phyloP scores from a whole-genome alignment of 2,797 vertebrate species.

The Gobionotothen gibberifrons region DNA sequence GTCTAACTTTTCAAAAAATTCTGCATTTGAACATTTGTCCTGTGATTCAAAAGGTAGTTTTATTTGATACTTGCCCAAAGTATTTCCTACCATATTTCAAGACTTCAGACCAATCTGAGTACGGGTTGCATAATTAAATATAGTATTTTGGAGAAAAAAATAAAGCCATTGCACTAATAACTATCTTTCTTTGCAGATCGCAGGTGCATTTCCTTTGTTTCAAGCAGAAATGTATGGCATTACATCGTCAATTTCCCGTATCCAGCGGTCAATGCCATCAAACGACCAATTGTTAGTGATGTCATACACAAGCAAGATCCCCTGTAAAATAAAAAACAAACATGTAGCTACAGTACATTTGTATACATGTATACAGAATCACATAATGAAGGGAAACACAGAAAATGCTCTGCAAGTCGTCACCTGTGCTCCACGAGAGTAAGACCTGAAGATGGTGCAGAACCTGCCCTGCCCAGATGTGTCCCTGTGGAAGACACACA shows the following conservation, averaged over 20 bases:
- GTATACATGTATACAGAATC: background rate
- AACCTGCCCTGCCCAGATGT: slow-evolving; percentile 98
- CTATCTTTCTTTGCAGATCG: background rate
- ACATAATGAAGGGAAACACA: background rate
- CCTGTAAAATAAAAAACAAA: slow-evolving; percentile 78
- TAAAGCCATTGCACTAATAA: background rate
- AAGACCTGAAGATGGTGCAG: slow-evolving; percentile 99
- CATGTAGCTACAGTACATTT: background rate
- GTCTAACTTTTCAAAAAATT: too few species aligned
- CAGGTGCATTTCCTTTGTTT: background rate
- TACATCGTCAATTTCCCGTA: slow-evolving; percentile 98
- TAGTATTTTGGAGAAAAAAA: too few species aligned
- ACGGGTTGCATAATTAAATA: too few species aligned
- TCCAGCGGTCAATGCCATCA: slow-evolving; percentile 98
- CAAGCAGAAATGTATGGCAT: slow-evolving; percentile 16
- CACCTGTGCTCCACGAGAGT: slow-evolving; percentile 98
- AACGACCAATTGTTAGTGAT: slow-evolving; percentile 99
- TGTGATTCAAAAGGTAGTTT: too few species aligned
- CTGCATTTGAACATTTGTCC: too few species aligned
- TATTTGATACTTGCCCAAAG: too few species aligned
- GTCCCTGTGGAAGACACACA: slow-evolving; percentile 87
- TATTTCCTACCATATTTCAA: too few species aligned
- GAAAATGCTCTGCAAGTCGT: slow-evolving; percentile 25
- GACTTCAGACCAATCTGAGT: too few species aligned
- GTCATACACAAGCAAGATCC: slow-evolving; percentile 98